Evolutionary conservation across 2,113 vertebrate species (phyloP).

Genomic region (Sinocyclocheilus rhinocerous): DNA sequence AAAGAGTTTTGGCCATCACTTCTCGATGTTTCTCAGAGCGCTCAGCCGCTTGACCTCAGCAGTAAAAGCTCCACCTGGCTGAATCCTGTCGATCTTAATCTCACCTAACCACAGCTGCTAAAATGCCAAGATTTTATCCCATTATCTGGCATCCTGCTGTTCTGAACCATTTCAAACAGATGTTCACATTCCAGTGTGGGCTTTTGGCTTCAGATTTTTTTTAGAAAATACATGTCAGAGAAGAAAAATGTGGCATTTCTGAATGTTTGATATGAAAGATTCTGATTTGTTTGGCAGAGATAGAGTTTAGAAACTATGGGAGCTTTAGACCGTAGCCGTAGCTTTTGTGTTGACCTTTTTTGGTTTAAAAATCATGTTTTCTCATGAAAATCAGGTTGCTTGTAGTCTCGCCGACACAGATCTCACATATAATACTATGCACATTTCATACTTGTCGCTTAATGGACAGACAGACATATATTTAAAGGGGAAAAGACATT

Average conservation of each 20-base stretch:
- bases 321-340: neutral
- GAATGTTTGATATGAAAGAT: neutral
- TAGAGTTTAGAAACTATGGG: neutral
- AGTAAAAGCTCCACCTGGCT: conserved; percentile 32
- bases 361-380: conserved; percentile 23
- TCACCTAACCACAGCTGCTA: neutral
- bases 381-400: conserved; percentile 20
- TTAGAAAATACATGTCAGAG: conserved; percentile 1
- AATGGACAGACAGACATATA: neutral
- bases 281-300: conserved; percentile 28
- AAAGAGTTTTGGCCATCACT: neutral
- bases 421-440: conserved; percentile 57
- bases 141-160: conserved; percentile 27
- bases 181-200: conserved; percentile 21
- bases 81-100: conserved; percentile 27
- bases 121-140: neutral
- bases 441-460: conserved; percentile 56
- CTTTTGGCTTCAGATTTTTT: neutral
- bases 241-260: conserved; percentile 23
- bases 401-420: conserved; percentile 15
- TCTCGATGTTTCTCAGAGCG: conserved; percentile 6
- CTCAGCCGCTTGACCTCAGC: conserved; percentile 26
- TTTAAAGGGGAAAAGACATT: conserved; percentile 58
- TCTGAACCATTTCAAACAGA: conserved; percentile 25
- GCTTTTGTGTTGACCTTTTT: neutral